A percentile compares a stretch with the other conserved stretches of the same genome.
phyloP scores from a whole-genome alignment of 2,888 invertebrate genomes.

The Chironomus tentans region DNA sequence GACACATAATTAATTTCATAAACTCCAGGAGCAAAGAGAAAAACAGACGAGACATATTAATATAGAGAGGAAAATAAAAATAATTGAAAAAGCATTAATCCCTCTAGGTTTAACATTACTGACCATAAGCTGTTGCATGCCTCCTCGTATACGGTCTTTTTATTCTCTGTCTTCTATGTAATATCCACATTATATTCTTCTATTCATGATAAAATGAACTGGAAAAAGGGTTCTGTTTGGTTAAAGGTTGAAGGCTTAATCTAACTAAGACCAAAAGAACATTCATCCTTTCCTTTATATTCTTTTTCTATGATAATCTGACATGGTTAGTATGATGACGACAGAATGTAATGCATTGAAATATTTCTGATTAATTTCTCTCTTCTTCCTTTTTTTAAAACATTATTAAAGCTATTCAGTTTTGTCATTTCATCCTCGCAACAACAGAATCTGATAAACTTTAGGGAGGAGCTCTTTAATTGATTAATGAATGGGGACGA shows the following conservation, averaged over 20 bases:
- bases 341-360: background rate
- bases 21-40: background rate
- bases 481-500: no score
- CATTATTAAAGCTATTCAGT: background rate
- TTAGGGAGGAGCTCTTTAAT: no score
- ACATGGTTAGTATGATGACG: background rate
- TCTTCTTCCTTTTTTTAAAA: background rate
- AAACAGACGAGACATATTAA: background rate
- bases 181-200: no score
- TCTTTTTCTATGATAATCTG: background rate
- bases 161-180: background rate
- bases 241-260: constrained; percentile 19
- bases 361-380: background rate
- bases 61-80: background rate
- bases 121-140: constrained; percentile 25
- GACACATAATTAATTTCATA: constrained; percentile 26
- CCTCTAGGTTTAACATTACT: background rate
- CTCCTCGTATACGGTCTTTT: background rate
- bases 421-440: background rate
- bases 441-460: no score
- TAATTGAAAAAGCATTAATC: constrained; percentile 22
- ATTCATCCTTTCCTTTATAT: background rate
- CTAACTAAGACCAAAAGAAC: background rate
- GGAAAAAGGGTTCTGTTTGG: constrained; percentile 8
- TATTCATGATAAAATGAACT: background rate